A percentile compares a stretch with the other conserved stretches of the same genome.
phyloP scores from a whole-genome alignment of 2,113 vertebrate species.

The Oreochromis niloticus region DNA sequence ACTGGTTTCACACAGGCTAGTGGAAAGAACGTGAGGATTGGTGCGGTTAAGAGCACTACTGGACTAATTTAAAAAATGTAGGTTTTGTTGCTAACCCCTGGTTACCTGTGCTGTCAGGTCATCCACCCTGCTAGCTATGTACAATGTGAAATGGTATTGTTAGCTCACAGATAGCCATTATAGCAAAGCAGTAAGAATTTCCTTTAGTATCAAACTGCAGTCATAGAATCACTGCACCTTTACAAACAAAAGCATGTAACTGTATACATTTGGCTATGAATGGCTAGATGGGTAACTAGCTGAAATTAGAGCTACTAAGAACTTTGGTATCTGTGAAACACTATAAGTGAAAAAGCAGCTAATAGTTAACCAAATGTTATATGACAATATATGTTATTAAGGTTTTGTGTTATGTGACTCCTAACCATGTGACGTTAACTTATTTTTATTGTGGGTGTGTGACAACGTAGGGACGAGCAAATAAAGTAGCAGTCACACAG shows the following conservation, averaged over 20 bases:
- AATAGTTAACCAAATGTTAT: background rate
- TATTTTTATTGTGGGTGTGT: background rate
- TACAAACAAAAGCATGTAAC: background rate
- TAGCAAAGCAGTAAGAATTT: background rate
- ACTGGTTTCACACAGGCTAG: constrained; percentile 15
- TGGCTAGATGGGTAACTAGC: background rate
- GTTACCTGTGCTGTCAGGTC: background rate
- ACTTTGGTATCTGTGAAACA: background rate
- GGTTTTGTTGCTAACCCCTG: background rate
- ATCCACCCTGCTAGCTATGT: background rate
- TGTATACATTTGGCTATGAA: background rate
- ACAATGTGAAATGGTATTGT: background rate
- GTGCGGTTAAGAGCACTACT: background rate
- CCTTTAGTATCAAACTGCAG: background rate
- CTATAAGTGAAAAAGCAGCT: background rate
- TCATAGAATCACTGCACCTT: background rate
- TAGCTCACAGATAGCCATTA: background rate
- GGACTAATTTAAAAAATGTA: background rate
- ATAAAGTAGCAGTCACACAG: background rate
- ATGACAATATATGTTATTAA: background rate
- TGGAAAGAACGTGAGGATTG: constrained; percentile 60
- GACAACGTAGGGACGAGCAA: background rate
- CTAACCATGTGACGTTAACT: background rate
- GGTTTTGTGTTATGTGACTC: background rate
- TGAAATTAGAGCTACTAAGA: background rate